These are phyloP conservation scores for Ophion ellenae DNA, from an alignment of 2,888 invertebrate species.

Conservation along the genomic window DNA sequence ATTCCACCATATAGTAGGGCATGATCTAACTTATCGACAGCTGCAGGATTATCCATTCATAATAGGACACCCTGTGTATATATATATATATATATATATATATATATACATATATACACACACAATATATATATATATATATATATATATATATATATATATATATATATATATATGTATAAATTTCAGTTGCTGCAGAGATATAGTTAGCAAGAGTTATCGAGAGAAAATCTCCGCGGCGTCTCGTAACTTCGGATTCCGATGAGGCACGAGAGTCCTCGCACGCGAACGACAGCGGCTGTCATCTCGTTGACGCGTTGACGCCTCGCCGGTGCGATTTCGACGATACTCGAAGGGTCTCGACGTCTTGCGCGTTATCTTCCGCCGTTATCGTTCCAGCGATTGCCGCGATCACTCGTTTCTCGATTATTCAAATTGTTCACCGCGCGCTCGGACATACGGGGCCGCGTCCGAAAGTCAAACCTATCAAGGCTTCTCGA, in stretches of 20 bases:
- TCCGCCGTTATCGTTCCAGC: neutral
- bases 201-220: conserved; percentile 39
- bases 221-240: conserved; percentile 33
- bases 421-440: neutral
- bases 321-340: conserved; percentile 45
- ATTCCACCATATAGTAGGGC: too few relatives aligned
- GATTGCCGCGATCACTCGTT: neutral
- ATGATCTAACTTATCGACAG: too few relatives aligned
- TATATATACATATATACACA: neutral
- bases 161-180: neutral
- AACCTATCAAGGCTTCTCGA: neutral
- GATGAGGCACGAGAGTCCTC: conserved; percentile 1
- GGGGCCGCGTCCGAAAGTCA: neutral
- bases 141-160: too few relatives aligned
- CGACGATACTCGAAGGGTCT: conserved; percentile 37
- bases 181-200: conserved; percentile 20
- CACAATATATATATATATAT: too few relatives aligned
- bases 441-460: neutral
- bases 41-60: too few relatives aligned
- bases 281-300: conserved; percentile 26
- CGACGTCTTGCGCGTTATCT: neutral
- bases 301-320: conserved; percentile 39
- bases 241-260: conserved; percentile 45
- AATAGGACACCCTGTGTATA: too few relatives aligned
- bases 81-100: too few relatives aligned